Conservation (phyloP, 2,113 vertebrate species). For the Bolborhynchus lineola region DNA sequence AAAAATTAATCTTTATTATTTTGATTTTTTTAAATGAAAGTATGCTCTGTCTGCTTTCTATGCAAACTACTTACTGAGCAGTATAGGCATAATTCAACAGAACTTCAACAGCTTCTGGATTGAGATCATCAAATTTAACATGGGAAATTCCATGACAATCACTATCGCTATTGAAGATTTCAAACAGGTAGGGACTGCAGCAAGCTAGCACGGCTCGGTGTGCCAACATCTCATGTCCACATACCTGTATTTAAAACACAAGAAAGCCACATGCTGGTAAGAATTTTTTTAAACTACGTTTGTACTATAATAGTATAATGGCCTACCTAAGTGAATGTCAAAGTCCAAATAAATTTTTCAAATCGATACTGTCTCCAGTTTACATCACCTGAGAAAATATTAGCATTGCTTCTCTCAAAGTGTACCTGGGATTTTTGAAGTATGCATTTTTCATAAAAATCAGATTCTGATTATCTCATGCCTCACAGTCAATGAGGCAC, state of each 20-base stretch:
- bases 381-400: not conserved
- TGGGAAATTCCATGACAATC: slow-evolving; percentile 93
- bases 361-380: not conserved
- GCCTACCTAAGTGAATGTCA: not conserved
- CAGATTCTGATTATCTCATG: not conserved
- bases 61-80: slow-evolving; percentile 87
- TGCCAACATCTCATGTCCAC: slow-evolving; percentile 95
- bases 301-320: not conserved
- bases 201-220: slow-evolving; percentile 96
- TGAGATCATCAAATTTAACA: slow-evolving; percentile 97
- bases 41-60: not conserved
- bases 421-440: not conserved
- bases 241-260: slow-evolving; percentile 79
- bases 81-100: slow-evolving; percentile 97
- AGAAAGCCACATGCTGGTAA: not conserved
- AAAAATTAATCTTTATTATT: not conserved
- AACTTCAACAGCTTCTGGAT: slow-evolving; percentile 95
- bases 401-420: not conserved
- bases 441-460: not conserved
- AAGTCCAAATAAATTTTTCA: not conserved
- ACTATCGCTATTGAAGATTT: slow-evolving; percentile 95
- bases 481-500: not conserved
- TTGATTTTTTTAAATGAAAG: not conserved
- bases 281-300: not conserved
- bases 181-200: slow-evolving; percentile 98